Evolutionary conservation across 2,113 vertebrate species (phyloP).

Genomic region (Gadus macrocephalus): DNA sequence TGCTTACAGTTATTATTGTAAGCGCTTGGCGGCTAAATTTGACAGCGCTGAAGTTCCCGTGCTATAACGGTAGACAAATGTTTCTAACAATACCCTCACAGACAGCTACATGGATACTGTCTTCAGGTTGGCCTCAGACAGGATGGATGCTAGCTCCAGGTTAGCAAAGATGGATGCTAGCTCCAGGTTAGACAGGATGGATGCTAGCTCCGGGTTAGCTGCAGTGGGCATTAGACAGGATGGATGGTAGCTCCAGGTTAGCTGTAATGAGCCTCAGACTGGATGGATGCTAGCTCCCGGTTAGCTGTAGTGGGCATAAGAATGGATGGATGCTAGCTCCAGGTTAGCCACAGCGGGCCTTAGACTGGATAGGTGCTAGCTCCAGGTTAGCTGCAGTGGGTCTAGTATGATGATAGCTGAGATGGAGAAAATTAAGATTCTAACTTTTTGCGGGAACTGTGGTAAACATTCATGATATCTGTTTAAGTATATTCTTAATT

Average conservation of each 20-base stretch:
- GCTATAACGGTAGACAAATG: conserved; percentile 64
- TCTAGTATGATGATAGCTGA: no score
- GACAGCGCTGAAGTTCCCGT: conserved; percentile 49
- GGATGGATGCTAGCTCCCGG: conserved; percentile 50
- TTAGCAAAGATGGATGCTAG: conserved; percentile 49
- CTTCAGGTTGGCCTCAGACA: conserved; percentile 21
- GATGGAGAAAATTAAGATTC: no score
- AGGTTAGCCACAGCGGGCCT: no score
- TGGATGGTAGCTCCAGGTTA: conserved; percentile 1
- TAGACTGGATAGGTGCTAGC: conserved; percentile 32
- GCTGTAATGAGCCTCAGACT: conserved; percentile 8
- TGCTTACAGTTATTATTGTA: conserved; percentile 58
- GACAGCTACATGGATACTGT: conserved; percentile 52
- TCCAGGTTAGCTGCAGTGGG: conserved; percentile 11
- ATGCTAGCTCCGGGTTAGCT: conserved; percentile 49
- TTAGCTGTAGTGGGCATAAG: conserved; percentile 30
- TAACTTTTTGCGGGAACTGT: no score
- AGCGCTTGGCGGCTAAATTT: conserved; percentile 58
- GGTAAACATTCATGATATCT: no score
- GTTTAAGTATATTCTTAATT: no score
- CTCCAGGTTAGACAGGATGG: conserved; percentile 30
- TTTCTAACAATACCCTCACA: conserved; percentile 57
- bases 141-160: conserved; percentile 10
- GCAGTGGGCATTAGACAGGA: conserved; percentile 28
- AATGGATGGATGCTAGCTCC: conserved; percentile 11